Base-by-base conservation (phyloP, 1,140 invertebrate genomes). In the Pachyrhynchus sulphureomaculatus region DNA sequence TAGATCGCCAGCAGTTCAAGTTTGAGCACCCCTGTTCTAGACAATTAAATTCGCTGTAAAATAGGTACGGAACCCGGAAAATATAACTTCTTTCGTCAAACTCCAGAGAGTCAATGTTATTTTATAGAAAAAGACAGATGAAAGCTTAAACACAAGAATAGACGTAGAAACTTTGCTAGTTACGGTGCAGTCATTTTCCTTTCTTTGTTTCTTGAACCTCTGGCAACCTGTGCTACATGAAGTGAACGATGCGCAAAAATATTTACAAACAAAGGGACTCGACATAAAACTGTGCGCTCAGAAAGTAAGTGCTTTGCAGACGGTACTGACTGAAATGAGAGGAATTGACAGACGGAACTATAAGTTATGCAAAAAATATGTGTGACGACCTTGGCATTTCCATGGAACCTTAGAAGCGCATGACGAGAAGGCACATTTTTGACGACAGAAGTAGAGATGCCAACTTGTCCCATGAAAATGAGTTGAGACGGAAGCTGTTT, bases 161-260 rank as follows among this genome's bases (percentile, higher is more conserved):
- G 62, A 63, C 34, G 48, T 59, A 62, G 62, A 36, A 63, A 42
- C 21, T 41, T 62, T 41, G 24, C 33, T 64, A 54, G 45, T 62
- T 24, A 23, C 47, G 32, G 54, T 64, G 58, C 58, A 63, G 24
- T 63, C 62, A 42, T 64, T 62, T 64, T 61, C 57, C n/a, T 64
- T 64, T 64, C 39, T 64, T 13, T 63, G 58, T 62, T 64, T 42
- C 21, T 52, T 64, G 24, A 33, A 13, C 17, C 26, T 54, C 12
- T 54, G 37, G 44, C 24, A 26, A 26, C 24, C 8, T 3, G 24
- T 26, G 24, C 24, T 26, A 26, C 39, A 20, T 26, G 48, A 62
- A 54, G 48, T 64, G 3, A 63, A 64, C 55, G 56, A 63, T 51
- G 42, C 56, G 12, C 42, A 62, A 63, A 61, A 55, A 23, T 44